These are phyloP conservation scores for Microplitis manilae DNA, from an alignment of 2,888 invertebrate genomes.

Conservation along the genomic window DNA sequence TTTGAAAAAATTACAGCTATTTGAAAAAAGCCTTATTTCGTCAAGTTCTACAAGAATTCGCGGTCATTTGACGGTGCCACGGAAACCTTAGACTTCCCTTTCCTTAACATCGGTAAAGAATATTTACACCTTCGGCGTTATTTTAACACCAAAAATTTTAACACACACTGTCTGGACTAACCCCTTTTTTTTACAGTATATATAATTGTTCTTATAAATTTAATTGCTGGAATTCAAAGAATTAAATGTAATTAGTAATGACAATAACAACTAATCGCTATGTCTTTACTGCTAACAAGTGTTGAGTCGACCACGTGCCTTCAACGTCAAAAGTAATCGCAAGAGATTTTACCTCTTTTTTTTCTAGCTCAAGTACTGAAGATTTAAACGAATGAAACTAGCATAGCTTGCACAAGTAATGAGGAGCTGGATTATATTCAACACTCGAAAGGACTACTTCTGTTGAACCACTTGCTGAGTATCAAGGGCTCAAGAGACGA, in stretches of 20 bases:
- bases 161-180: no score
- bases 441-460: conserved; percentile 11
- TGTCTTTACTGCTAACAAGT: conserved; percentile 15
- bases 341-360: conserved; percentile 7
- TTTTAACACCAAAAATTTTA: no score
- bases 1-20: no score
- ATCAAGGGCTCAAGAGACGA: conserved; percentile 16
- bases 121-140: not conserved
- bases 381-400: conserved; percentile 1
- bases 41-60: no score
- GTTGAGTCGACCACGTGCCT: conserved; percentile 12
- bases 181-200: no score
- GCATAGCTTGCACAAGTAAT: conserved; percentile 3
- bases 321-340: conserved; percentile 29
- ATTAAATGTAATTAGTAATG: conserved; percentile 16
- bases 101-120: not conserved
- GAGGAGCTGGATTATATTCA: not conserved
- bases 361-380: not conserved
- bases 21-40: no score
- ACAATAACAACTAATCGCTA: not conserved
- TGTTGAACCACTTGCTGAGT: not conserved
- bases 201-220: not conserved
- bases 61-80: no score
- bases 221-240: conserved; percentile 23
- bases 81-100: no score